A percentile compares a stretch with the other conserved stretches of the same genome.
Evolutionary conservation across 2,888 invertebrate genomes (phyloP).

Genomic region (Nasonovia ribisnigri): DNA sequence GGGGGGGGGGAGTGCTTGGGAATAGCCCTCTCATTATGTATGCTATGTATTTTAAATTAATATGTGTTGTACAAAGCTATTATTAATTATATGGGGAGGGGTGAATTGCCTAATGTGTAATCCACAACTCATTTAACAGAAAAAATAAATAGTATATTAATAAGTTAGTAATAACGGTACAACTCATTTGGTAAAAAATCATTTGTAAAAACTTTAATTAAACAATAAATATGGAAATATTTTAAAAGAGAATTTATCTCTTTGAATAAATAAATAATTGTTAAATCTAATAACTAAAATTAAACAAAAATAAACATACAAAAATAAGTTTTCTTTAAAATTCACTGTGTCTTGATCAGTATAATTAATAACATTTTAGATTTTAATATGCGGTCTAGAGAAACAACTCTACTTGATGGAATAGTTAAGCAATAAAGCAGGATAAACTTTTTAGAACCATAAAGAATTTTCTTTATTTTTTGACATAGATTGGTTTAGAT

Average conservation of each 20-base stretch:
- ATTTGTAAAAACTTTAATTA: neutral
- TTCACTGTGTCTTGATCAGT: neutral
- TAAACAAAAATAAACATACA: slow-evolving; percentile 14
- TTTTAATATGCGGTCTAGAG: neutral
- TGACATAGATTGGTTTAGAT: slow-evolving; percentile 69
- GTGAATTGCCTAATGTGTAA: neutral
- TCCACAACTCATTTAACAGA: neutral
- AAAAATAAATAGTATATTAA: neutral
- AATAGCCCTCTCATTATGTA: too few species aligned
- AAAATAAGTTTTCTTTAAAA: neutral
- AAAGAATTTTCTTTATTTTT: slow-evolving; percentile 47
- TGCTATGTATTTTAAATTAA: too few species aligned
- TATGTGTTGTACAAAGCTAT: too few species aligned
- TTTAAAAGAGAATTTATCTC: neutral
- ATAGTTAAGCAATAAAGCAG: neutral
- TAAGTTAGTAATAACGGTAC: neutral
- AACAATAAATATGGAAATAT: neutral
- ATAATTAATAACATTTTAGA: neutral
- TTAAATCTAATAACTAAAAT: slow-evolving; percentile 8
- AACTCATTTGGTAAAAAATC: neutral
- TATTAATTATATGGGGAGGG: too few species aligned
- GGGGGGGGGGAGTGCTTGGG: too few species aligned
- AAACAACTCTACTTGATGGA: neutral
- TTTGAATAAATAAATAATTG: slow-evolving; percentile 29
- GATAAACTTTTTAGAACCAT: slow-evolving; percentile 44